A percentile compares a stretch with the other conserved stretches of the same genome.
Evolutionary conservation across 2,888 invertebrate genomes (phyloP).

Genomic region (Leptura quadrifasciata): DNA sequence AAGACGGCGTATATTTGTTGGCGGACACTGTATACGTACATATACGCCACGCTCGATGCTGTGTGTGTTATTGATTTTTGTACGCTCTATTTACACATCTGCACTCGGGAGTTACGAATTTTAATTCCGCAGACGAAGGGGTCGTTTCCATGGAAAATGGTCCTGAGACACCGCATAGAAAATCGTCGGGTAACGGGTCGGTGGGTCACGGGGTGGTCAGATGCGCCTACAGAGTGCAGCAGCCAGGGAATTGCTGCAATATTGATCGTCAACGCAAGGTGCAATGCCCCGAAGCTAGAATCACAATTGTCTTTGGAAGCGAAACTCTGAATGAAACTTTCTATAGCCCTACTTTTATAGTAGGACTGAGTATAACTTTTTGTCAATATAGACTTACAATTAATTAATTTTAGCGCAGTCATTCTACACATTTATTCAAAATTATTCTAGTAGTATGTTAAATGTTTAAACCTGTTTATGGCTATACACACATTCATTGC

Average conservation of each 20-base stretch:
- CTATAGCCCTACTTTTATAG: neutral
- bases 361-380: no score
- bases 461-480: no score
- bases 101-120: neutral
- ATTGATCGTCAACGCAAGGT: neutral
- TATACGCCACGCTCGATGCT: neutral
- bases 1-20: neutral
- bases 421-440: no score
- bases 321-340: neutral
- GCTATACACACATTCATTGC: no score
- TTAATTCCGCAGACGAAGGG: slow-evolving; percentile 3
- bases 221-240: neutral
- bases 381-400: no score
- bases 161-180: neutral
- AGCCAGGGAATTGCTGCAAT: slow-evolving; percentile 7
- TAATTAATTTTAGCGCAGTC: no score
- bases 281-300: slow-evolving; percentile 1
- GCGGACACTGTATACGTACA: neutral
- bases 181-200: neutral
- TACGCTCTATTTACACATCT: slow-evolving; percentile 4
- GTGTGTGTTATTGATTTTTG: neutral
- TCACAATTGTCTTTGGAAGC: neutral
- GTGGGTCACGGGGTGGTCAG: slow-evolving; percentile 1
- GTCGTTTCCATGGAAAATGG: neutral
- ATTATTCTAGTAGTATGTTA: no score